Evolutionary conservation across 2,888 invertebrate species (phyloP).

Genomic region (Campoplex nolae): DNA sequence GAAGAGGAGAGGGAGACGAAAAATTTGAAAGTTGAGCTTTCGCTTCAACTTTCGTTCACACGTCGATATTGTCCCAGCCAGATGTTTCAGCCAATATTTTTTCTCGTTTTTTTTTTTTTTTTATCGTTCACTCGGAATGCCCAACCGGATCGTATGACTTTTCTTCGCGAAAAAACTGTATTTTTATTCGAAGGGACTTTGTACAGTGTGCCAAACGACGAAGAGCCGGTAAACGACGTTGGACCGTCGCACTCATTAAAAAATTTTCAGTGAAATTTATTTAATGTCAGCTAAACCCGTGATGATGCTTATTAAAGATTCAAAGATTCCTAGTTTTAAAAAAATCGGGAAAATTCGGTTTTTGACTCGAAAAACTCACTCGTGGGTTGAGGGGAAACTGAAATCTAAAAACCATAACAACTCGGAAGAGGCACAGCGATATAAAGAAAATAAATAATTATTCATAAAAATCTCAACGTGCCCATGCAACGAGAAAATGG

Average conservation of each 20-base stretch:
- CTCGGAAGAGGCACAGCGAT: too few relatives aligned
- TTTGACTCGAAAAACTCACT: background rate
- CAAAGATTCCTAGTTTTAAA: too few relatives aligned
- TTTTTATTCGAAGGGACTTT: constrained; percentile 16
- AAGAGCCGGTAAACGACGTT: background rate
- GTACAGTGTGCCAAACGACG: constrained; percentile 35
- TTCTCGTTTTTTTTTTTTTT: constrained; percentile 16
- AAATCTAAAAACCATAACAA: too few relatives aligned
- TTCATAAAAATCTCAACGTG: constrained; percentile 3
- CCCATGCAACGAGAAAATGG: background rate
- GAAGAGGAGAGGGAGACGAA: constrained; percentile 24
- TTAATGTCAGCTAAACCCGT: background rate
- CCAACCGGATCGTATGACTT: constrained; percentile 53
- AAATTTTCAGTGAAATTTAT: background rate
- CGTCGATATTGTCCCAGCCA: constrained; percentile 61
- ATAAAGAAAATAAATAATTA: background rate
- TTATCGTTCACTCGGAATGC: constrained; percentile 10
- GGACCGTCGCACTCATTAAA: background rate
- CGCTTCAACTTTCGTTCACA: constrained; percentile 61
- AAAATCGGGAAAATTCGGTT: background rate
- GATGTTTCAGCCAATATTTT: constrained; percentile 57
- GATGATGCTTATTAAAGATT: background rate
- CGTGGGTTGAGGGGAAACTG: too few relatives aligned
- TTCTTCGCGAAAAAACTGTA: constrained; percentile 35
- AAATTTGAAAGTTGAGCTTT: constrained; percentile 42